Conservation (phyloP, 2,888 invertebrate genomes). For the Epinotia nisella region DNA sequence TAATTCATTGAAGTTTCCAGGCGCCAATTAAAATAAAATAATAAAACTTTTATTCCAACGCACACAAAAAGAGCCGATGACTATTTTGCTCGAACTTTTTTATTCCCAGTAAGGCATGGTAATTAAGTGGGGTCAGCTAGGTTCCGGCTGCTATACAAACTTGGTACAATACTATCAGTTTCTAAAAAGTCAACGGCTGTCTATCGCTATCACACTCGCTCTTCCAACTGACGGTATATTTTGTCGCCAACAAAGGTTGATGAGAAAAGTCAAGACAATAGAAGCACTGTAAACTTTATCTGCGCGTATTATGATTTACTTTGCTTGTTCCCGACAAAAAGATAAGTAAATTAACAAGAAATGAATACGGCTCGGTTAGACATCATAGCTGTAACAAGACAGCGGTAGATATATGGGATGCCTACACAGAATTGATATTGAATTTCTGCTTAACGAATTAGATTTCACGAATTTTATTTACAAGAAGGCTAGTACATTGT, state of each 20-base stretch:
- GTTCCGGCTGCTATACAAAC: constrained; percentile 63
- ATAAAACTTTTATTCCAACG: constrained; percentile 49
- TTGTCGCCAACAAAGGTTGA: background rate
- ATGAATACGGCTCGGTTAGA: background rate
- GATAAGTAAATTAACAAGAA: background rate
- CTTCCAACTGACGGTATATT: background rate
- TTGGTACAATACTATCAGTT: constrained; percentile 21
- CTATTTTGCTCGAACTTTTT: constrained; percentile 63
- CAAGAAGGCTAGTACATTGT: background rate
- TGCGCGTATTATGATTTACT: background rate
- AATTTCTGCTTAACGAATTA: background rate
- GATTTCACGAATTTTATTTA: background rate
- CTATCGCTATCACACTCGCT: background rate
- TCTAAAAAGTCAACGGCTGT: background rate
- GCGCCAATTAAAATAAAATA: constrained; percentile 43
- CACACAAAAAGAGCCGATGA: constrained; percentile 60
- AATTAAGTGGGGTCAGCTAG: constrained; percentile 70
- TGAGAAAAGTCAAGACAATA: background rate
- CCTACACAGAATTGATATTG: background rate
- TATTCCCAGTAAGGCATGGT: constrained; percentile 68
- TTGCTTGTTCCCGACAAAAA: background rate
- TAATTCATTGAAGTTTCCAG: constrained; percentile 40
- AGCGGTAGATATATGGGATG: background rate
- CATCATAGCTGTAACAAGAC: background rate
- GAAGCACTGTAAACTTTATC: constrained; percentile 38